Evolutionary conservation across 2,797 vertebrate species (phyloP).

Genomic region (Tenualosa thibaudeaui): DNA sequence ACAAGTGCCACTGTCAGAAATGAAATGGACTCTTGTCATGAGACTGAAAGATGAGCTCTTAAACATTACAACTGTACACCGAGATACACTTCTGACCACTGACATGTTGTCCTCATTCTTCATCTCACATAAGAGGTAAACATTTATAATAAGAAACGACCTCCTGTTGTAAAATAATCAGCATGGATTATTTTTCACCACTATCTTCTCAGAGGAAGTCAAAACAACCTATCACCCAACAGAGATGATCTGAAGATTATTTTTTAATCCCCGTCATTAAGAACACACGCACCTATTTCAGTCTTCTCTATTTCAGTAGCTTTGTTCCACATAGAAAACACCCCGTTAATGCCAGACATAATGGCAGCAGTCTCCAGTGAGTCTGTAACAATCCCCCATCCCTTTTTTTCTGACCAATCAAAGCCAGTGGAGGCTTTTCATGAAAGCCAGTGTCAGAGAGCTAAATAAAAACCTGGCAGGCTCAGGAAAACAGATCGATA

Average conservation of each 20-base stretch:
- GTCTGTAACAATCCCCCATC: constrained; percentile 34
- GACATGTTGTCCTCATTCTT: background rate
- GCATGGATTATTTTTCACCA: background rate
- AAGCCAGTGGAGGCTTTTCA: constrained; percentile 43
- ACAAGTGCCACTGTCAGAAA: background rate
- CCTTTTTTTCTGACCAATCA: constrained; percentile 48
- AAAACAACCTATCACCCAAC: background rate
- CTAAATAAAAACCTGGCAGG: constrained; percentile 24
- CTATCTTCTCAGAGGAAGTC: background rate
- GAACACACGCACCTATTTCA: constrained; percentile 10
- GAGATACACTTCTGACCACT: background rate
- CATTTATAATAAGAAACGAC: background rate
- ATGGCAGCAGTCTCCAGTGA: constrained; percentile 12
- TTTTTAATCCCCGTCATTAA: background rate
- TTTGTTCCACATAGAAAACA: constrained; percentile 9
- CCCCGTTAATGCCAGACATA: constrained; percentile 20
- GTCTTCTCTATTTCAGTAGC: constrained; percentile 1
- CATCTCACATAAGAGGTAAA: background rate
- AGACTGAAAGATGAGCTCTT: background rate
- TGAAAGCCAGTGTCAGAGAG: constrained; percentile 30
- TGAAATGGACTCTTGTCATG: background rate
- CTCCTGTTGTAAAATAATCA: background rate
- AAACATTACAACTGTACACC: background rate
- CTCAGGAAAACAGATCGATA: constrained; percentile 46
- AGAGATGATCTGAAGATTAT: background rate